Base-by-base conservation (phyloP, 1,140 invertebrate genomes). In the Holcopasites calliopsidis region DNA sequence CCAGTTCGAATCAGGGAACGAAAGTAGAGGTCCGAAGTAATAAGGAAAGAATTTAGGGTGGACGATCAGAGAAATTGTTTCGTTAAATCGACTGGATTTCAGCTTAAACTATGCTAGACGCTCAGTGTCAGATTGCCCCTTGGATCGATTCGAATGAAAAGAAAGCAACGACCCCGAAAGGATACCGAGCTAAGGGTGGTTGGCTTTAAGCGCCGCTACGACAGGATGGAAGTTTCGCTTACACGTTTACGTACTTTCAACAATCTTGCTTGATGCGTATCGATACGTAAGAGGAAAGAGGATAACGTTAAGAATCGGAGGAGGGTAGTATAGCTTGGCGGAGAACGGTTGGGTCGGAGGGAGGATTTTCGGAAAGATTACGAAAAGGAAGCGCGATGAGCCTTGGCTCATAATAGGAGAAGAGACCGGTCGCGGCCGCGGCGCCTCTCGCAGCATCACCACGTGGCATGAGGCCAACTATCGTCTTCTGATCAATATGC, bases 401-500 rank as follows among this genome's bases (percentile, higher is more conserved):
- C 88, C 87, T 91, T 90, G 90, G 90, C 87, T 90, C 88, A 90
- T 91, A 91, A 91, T 88, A 90, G 87, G 86, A 88, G 86, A 86
- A 89, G 89, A 90, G 88, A 84, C 87, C 87, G 88, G n/a, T n/a
- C n/a, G n/a, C n/a, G n/a, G n/a, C n/a, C n/a, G n/a, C n/a, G n/a
- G 89, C 89, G 88, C 85, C 89, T 90, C 86, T 89, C 85, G 82
- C 86, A 92, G 90, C 87, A 92, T 91, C 89, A 91, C 90, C 88
- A 91, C 88, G 90, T 92, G 91, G 91, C 91, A 92, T 90, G 85
- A 86, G 86, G 90, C 91, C 91, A 92, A 92, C 90, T 90, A 91
- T 89, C 85, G 88, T 90, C 89, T 90, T 85, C 89, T 92, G 90
- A 92, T 92, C 91, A 92, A 92, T 92, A 91, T 92, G 91, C 90